phyloP scores from a whole-genome alignment of 2,797 vertebrate genomes.

The Fringilla coelebs region DNA sequence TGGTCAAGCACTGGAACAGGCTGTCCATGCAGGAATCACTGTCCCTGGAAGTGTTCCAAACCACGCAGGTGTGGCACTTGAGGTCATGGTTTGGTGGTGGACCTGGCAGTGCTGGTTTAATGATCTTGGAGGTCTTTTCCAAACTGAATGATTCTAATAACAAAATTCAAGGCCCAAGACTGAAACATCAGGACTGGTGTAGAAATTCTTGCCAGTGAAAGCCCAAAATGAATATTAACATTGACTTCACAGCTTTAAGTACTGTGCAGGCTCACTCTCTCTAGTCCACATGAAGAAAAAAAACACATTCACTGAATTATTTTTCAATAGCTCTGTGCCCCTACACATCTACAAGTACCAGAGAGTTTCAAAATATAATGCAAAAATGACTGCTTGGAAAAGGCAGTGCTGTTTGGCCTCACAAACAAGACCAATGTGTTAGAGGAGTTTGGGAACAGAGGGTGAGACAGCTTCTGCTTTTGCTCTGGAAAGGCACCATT shows the following conservation, averaged over 20 bases:
- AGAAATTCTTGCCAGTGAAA: neutral
- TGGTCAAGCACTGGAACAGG: neutral
- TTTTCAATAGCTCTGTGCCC: neutral
- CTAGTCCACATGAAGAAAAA: neutral
- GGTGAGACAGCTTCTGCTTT: neutral
- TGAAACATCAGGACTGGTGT: neutral
- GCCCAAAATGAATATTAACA: neutral
- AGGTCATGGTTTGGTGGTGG: neutral
- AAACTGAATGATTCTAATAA: neutral
- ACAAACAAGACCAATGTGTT: neutral
- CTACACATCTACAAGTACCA: neutral
- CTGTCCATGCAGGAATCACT: neutral
- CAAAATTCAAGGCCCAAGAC: neutral
- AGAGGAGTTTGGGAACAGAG: neutral
- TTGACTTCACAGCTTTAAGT: neutral
- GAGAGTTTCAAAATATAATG: neutral
- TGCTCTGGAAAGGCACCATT: neutral
- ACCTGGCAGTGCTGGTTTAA: neutral
- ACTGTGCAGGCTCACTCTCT: neutral
- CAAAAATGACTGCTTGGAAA: neutral
- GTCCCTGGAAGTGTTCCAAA: neutral
- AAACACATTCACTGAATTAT: neutral
- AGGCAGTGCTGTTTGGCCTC: neutral
- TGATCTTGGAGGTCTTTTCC: fast-evolving
- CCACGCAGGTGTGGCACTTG: fast-evolving